Percentiles rank a stretch among this genome's conserved stretches.
These are phyloP conservation scores for Hymenopus coronatus DNA, from an alignment of 2,888 invertebrate species.

Conservation along the genomic window DNA sequence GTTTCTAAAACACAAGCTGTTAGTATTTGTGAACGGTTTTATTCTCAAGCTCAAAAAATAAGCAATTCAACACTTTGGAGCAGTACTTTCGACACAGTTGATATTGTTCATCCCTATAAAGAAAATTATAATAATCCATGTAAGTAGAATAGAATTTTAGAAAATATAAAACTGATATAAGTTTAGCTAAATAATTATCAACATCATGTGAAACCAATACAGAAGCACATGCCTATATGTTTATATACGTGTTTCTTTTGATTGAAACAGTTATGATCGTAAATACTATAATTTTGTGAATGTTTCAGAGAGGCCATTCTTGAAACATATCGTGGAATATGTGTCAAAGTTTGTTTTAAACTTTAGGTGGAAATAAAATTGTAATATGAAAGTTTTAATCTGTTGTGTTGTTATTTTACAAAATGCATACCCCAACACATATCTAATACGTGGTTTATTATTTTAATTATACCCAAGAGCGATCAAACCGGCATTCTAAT, in stretches of 20 bases:
- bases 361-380: background rate
- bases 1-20: no score
- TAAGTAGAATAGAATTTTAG: background rate
- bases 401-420: background rate
- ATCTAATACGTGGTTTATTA: no score
- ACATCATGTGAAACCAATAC: background rate
- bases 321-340: background rate
- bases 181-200: background rate
- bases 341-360: background rate
- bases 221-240: background rate
- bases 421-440: no score
- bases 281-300: background rate
- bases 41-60: no score
- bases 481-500: no score
- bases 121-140: background rate
- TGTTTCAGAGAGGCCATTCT: background rate
- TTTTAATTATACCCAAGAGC: no score
- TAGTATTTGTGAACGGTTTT: no score
- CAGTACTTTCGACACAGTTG: background rate
- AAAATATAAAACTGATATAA: background rate
- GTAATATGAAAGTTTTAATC: background rate
- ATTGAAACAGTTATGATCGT: background rate
- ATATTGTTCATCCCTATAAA: background rate
- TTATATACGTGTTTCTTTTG: background rate
- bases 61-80: no score